These are phyloP conservation scores for Ptycholaimellus sp. DNA, from an alignment of 2,888 invertebrate genomes.

Conservation along the genomic window DNA sequence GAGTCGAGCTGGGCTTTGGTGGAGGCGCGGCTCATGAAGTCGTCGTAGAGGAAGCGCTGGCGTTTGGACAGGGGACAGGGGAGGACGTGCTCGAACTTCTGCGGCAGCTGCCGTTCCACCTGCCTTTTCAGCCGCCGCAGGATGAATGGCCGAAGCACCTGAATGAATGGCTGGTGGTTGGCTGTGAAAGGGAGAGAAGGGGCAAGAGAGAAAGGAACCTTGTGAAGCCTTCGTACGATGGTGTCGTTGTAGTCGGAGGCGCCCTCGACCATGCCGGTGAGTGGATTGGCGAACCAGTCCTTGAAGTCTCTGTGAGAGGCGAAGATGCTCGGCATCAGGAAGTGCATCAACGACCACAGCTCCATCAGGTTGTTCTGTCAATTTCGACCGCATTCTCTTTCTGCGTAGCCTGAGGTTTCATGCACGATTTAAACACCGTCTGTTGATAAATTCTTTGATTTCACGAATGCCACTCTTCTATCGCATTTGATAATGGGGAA, in stretches of 20 bases:
- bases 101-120: constrained; percentile 89
- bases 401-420: no score
- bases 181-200: not conserved
- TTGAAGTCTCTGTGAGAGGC: constrained; percentile 78
- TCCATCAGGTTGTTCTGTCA: constrained; percentile 87
- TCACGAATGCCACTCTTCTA: no score
- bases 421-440: no score
- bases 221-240: constrained; percentile 63
- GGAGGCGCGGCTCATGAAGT: constrained; percentile 86
- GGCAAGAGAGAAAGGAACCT: no score
- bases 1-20: constrained; percentile 72
- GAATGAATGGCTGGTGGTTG: constrained; percentile 1
- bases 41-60: constrained; percentile 88
- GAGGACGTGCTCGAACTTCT: constrained; percentile 79
- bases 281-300: constrained; percentile 93
- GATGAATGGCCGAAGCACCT: constrained; percentile 75
- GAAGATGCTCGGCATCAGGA: constrained; percentile 87
- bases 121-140: constrained; percentile 68
- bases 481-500: no score
- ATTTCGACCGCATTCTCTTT: no score
- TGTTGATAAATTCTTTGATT: no score
- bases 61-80: constrained; percentile 78
- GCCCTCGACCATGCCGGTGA: constrained; percentile 82
- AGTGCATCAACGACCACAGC: constrained; percentile 91
- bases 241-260: constrained; percentile 68